Evolutionary conservation across 2,888 invertebrate genomes (phyloP).

Genomic region (Halictus ligatus): DNA sequence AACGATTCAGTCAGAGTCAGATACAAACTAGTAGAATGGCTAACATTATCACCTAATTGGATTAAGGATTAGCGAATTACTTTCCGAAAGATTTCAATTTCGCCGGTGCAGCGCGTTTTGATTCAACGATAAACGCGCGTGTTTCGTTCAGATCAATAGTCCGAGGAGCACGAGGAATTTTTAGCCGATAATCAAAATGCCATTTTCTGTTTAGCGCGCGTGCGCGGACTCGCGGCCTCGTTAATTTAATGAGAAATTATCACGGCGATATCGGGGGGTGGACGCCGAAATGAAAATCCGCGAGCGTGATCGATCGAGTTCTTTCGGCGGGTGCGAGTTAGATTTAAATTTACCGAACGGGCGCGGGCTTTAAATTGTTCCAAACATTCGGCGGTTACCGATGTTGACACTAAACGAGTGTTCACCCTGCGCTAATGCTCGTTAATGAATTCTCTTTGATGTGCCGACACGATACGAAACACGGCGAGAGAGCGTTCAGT

Average conservation of each 20-base stretch:
- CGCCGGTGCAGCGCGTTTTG: background rate
- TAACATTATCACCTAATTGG: background rate
- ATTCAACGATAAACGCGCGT: background rate
- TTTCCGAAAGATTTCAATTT: background rate
- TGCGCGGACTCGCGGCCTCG: background rate
- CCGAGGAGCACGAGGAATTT: background rate
- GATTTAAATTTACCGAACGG: background rate
- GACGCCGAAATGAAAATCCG: background rate
- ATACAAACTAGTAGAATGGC: background rate
- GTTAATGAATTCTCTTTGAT: slow-evolving; percentile 20
- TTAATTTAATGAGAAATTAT: background rate
- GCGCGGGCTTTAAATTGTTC: slow-evolving; percentile 13
- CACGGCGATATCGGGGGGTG: background rate
- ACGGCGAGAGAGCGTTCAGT: background rate
- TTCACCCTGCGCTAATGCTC: slow-evolving; percentile 9
- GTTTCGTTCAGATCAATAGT: background rate
- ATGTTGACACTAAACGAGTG: slow-evolving; percentile 19
- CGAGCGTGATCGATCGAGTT: background rate
- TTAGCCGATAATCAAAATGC: background rate
- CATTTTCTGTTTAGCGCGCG: background rate
- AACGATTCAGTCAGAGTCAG: background rate
- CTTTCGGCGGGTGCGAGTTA: background rate
- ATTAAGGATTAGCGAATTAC: background rate
- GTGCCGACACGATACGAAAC: slow-evolving; percentile 4
- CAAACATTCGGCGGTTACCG: slow-evolving; percentile 9